Base-by-base conservation (phyloP, 2,797 vertebrate species). In the Crenichthys baileyi region DNA sequence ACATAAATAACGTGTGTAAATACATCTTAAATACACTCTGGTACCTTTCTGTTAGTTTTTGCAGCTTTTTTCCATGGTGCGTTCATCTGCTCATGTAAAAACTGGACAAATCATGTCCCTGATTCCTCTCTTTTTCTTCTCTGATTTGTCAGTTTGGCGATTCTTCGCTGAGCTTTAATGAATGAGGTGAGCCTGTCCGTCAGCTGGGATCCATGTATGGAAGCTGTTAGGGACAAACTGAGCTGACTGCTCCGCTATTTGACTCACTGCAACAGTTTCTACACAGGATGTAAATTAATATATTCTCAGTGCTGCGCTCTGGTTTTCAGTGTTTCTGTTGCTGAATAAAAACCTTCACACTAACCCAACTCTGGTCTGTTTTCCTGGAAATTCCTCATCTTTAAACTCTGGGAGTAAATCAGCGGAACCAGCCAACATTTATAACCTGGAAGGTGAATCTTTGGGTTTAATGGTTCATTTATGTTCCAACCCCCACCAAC, bases 321-420 rank as follows among this genome's bases (percentile, higher is more conserved):
- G 63, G 63, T 22, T 65, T 39, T 36, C 36, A 39, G 63, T 65
- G 36, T 65, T 65, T 65, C 63, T 65, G 63, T 65, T 22, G 63
- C 31, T 65, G 18, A 65, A 65, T 65, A 65, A 65, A 65, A 65
- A 65, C 8, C 31, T 65, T 22, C 63, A 63, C 16, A 63, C 29
- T 26, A 11, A 65, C 20, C 36, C 31, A 5, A 5, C 31, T 36
- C 36, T 9, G 4, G 12, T 65, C 36, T 22, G 36, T 12, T 39
- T 65, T 39, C 39, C 39, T 22, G 22, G 16, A 20, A 63, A 55
- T 24, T 55, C 6, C 51, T 55, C 20, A 20, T 53, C 18, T 18
- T 20, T 18, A 9, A 53, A 55, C 51, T 53, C 15, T 50, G 48
- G 48, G 44, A 44, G 44, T 44, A 44, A 44, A 44, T 44, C 44